Evolutionary conservation across 2,113 vertebrate species (phyloP).

Genomic region (Dicrurus megarhynchus): DNA sequence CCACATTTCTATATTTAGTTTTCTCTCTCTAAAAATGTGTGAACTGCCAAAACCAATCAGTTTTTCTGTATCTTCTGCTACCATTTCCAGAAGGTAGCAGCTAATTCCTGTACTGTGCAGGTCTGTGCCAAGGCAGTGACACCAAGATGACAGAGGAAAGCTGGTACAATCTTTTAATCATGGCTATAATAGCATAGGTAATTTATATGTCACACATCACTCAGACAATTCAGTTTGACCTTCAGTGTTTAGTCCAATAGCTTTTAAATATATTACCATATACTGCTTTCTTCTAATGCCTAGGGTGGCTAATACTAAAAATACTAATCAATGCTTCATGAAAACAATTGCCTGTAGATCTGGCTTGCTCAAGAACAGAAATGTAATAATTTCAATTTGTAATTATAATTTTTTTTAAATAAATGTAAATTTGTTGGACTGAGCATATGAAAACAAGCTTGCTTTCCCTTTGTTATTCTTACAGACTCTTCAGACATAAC

Average conservation of each 20-base stretch:
- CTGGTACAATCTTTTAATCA: background rate
- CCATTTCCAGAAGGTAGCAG: background rate
- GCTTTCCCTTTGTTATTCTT: background rate
- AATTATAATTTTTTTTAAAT: background rate
- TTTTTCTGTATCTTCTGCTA: background rate
- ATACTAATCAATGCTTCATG: background rate
- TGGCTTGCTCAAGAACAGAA: background rate
- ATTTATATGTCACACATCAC: background rate
- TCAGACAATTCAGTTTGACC: background rate
- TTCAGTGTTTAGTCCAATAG: background rate
- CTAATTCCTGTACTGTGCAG: background rate
- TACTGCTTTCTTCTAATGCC: background rate
- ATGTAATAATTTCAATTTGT: background rate
- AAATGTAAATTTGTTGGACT: background rate
- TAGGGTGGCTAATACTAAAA: background rate
- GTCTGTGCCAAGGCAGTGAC: background rate
- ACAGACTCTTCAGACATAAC: background rate
- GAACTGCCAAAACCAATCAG: background rate
- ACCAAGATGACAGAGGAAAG: background rate
- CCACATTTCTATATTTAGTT: background rate
- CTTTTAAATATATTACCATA: background rate
- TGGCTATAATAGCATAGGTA: background rate
- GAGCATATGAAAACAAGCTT: background rate
- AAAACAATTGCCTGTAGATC: background rate
- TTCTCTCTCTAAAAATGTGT: background rate